Evolutionary conservation across 2,888 invertebrate species (phyloP), one percentile per base, ranked within the genome.

Genomic region (Tiphia femorata): DNA sequence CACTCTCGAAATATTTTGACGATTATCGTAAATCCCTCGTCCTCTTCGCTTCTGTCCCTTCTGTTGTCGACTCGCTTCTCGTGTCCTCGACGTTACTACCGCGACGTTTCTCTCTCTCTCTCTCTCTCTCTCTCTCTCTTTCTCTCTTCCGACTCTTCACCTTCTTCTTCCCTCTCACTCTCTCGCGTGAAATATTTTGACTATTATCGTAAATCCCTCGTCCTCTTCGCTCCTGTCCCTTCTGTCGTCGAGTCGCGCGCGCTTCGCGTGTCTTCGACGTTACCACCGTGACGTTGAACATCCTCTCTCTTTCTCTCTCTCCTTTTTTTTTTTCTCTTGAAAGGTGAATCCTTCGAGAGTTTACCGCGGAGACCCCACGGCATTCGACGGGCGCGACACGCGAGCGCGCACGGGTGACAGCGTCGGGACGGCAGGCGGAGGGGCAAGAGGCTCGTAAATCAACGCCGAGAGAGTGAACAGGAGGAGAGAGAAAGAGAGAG

Each of bases 401-500:
- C 19, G 19, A 40, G 12, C 20, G 10, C 30, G 12, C 37, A 25
- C 58, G 35, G 48, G 33, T 35, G 43, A 33, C 19, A 48, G 49
- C 8, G 6, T 25, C 25, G 27, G 42, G 23, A 3, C 43, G 25
- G 47, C 19, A 43, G 25, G 30, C 42, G 38, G 29, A 27, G 43
- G 40, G 27, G 48, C n/a, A 38, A 38, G 49, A 52, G 35, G 55
- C 51, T 66, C 66, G 70, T 74, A 73, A 73, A 74, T 74, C 73
- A 73, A 73, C 63, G 25, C 25, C 66, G 58, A 51, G 49, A 46
- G 62, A 55, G 42, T 14, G n/a, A n/a, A n/a, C n/a, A n/a, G n/a
- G n/a, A n/a, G n/a, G n/a, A n/a, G n/a, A n/a, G n/a, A n/a, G n/a
- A n/a, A n/a, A n/a, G n/a, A n/a, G n/a, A n/a, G n/a, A n/a, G n/a